A percentile compares a stretch with the other conserved stretches of the same genome.
Conservation (phyloP, 2,113 vertebrate genomes). For the Larimichthys polyactis region DNA sequence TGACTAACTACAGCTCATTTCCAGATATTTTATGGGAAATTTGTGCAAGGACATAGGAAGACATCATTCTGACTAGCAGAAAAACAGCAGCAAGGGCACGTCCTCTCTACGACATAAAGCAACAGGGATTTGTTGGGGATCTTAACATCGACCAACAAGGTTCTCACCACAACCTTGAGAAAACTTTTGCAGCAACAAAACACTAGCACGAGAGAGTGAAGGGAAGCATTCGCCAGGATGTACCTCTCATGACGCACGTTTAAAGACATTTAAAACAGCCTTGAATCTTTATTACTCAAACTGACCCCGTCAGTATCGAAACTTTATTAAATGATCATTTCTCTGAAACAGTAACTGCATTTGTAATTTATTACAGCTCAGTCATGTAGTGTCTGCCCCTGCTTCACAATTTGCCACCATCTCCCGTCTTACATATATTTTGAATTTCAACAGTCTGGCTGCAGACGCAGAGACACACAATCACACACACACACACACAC, state of each 20-base stretch:
- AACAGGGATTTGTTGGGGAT: neutral
- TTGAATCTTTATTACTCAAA: neutral
- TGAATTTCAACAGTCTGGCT: conserved; percentile 14
- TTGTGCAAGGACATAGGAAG: neutral
- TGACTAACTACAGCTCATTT: neutral
- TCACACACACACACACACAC: conserved; percentile 6
- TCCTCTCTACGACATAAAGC: neutral
- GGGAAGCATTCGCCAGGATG: neutral
- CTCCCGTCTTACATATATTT: conserved; percentile 8
- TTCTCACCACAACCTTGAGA: conserved; percentile 2
- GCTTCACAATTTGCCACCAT: neutral
- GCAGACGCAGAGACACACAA: neutral
- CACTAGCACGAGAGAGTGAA: neutral
- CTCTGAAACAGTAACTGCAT: neutral
- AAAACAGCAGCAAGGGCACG: neutral
- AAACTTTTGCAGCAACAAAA: neutral
- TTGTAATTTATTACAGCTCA: neutral
- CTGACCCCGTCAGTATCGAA: neutral
- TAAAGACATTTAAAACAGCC: neutral
- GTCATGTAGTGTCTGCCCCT: neutral
- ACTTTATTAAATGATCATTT: neutral
- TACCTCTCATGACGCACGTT: neutral
- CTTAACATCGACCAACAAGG: too few relatives aligned
- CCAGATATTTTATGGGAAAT: neutral
- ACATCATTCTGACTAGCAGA: neutral